Conservation (phyloP, 1,140 invertebrate genomes). For the Drosophila erecta region DNA sequence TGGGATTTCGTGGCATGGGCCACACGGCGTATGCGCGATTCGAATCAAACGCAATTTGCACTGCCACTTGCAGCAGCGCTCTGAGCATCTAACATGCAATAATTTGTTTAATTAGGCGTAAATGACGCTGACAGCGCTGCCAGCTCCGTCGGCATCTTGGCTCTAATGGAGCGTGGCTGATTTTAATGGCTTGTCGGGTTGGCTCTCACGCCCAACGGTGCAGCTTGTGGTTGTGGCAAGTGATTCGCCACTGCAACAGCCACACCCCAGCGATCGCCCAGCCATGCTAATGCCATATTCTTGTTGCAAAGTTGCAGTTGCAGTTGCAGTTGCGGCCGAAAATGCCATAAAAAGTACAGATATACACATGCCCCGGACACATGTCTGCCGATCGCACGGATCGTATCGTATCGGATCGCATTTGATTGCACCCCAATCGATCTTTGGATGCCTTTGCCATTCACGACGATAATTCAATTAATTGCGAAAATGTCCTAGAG, state of each 20-base stretch:
- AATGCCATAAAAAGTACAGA: conserved; percentile 60
- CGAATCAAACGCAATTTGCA: conserved; percentile 37
- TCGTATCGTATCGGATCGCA: conserved; percentile 55
- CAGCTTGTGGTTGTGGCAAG: conserved; percentile 62
- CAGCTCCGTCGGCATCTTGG: conserved; percentile 32
- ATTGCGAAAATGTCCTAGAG: conserved; percentile 83
- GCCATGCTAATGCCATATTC: conserved; percentile 53
- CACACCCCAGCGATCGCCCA: conserved; percentile 54
- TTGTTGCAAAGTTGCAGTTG: conserved; percentile 39
- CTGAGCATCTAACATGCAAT: conserved; percentile 63
- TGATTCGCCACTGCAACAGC: conserved; percentile 47
- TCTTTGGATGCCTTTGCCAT: conserved; percentile 72
- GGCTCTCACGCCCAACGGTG: conserved; percentile 50
- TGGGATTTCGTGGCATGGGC: conserved; percentile 65
- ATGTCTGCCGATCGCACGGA: conserved; percentile 46
- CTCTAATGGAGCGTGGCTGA: conserved; percentile 78
- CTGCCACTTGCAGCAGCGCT: conserved; percentile 41
- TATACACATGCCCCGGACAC: conserved; percentile 25
- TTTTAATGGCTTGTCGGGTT: conserved; percentile 77
- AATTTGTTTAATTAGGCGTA: conserved; percentile 83
- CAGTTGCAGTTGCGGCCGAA: conserved; percentile 26
- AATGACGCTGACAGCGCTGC: conserved; percentile 65
- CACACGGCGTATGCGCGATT: conserved; percentile 70
- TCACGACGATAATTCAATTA: conserved; percentile 83
- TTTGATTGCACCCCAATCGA: conserved; percentile 69